A percentile compares a stretch with the other conserved stretches of the same genome.
Evolutionary conservation across 2,888 invertebrate species (phyloP).

Genomic region (Furcula furcula): DNA sequence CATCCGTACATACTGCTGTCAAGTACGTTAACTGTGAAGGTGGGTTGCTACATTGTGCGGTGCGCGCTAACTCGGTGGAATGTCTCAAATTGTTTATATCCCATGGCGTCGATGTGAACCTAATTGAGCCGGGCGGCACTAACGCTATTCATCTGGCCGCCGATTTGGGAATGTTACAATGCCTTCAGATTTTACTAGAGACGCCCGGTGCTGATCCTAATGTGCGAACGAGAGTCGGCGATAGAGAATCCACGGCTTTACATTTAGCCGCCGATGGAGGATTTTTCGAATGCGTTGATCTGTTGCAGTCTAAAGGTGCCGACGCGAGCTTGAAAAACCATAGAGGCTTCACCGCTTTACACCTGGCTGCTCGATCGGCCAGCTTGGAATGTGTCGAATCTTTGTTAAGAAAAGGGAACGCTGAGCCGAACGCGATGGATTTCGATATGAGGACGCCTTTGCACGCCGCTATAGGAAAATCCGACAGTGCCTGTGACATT

Average conservation of each 20-base stretch:
- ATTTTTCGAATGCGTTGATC: slow-evolving; percentile 89
- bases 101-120: slow-evolving; percentile 88
- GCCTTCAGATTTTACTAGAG: slow-evolving; percentile 87
- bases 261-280: slow-evolving; percentile 95
- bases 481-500: slow-evolving; percentile 89
- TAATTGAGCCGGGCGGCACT: slow-evolving; percentile 87
- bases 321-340: slow-evolving; percentile 88
- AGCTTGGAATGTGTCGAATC: slow-evolving; percentile 91
- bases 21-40: slow-evolving; percentile 86
- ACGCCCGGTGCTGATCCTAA: slow-evolving; percentile 87
- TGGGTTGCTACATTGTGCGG: slow-evolving; percentile 91
- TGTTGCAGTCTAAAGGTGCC: slow-evolving; percentile 88
- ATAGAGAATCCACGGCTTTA: slow-evolving; percentile 89
- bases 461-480: slow-evolving; percentile 93
- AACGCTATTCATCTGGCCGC: slow-evolving; percentile 92
- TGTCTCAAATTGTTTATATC: slow-evolving; percentile 89
- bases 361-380: slow-evolving; percentile 90
- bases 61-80: slow-evolving; percentile 91
- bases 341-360: slow-evolving; percentile 92
- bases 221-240: slow-evolving; percentile 85
- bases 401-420: slow-evolving; percentile 86
- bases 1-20: slow-evolving; percentile 85
- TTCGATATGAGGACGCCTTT: slow-evolving; percentile 90
- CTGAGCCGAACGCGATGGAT: slow-evolving; percentile 90
- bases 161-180: slow-evolving; percentile 89